phyloP scores from a whole-genome alignment of 53 echinoderm and acorn worm species.

The Mesocentrotus franciscanus region DNA sequence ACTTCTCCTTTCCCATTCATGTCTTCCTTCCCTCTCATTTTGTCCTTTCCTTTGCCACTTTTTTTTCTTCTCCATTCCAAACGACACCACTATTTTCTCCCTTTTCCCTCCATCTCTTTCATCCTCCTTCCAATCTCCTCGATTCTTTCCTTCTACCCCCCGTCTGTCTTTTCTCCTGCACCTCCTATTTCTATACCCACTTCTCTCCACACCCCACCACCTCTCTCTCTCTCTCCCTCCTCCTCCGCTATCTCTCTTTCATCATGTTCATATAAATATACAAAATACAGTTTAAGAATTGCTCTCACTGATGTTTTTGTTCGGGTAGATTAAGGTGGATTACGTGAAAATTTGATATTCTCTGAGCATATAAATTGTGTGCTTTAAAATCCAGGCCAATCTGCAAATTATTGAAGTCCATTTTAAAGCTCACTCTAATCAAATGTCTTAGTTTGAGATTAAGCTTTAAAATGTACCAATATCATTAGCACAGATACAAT shows the following conservation, averaged over 20 bases:
- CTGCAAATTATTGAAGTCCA: background rate
- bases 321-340: background rate
- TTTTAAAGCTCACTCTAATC: background rate
- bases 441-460: background rate
- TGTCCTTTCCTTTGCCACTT: background rate
- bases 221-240: background rate
- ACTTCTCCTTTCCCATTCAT: too few relatives aligned
- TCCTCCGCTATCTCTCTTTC: background rate
- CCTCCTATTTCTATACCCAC: too few relatives aligned
- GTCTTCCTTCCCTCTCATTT: background rate
- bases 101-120: background rate
- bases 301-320: background rate
- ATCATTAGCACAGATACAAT: background rate
- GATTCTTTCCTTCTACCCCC: too few relatives aligned
- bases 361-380: background rate
- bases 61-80: background rate
- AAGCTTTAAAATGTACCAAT: background rate
- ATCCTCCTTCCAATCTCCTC: background rate
- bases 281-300: background rate
- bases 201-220: too few relatives aligned
- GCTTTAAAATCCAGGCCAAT: slow-evolving; percentile 4
- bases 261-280: background rate
- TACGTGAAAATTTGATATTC: background rate
- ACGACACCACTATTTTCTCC: background rate
- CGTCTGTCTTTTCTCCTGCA: background rate